Conservation (phyloP, 2,888 invertebrate species). For the Steinernema carpocapsae region DNA sequence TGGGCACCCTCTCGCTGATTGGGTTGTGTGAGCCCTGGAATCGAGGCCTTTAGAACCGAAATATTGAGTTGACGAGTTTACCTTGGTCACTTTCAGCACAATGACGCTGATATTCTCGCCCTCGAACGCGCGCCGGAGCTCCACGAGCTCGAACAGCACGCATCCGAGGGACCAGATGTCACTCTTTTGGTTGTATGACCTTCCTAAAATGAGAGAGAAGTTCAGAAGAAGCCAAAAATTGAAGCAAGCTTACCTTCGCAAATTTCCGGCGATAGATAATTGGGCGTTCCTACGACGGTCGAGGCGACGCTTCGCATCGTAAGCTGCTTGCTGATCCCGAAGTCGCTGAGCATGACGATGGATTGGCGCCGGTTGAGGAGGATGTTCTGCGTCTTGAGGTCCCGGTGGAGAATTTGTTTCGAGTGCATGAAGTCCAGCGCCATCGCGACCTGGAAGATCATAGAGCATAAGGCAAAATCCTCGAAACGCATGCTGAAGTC, state of each 20-base stretch:
- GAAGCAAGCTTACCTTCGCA: constrained; percentile 76
- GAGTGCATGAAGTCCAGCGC: constrained; percentile 84
- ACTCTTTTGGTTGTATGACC: constrained; percentile 76
- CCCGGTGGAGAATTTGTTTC: constrained; percentile 81
- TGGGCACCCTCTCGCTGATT: background rate
- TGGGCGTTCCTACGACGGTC: constrained; percentile 79
- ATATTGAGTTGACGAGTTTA: background rate
- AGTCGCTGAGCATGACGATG: constrained; percentile 73
- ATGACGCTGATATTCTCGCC: constrained; percentile 21
- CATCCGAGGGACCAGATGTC: constrained; percentile 88
- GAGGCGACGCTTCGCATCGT: constrained; percentile 65
- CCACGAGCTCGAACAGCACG: constrained; percentile 81
- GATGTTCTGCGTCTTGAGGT: constrained; percentile 83
- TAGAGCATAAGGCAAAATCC: no score
- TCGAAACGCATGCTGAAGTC: no score
- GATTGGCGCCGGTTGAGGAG: constrained; percentile 76
- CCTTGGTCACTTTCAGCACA: constrained; percentile 25
- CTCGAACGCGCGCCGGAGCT: constrained; percentile 74
- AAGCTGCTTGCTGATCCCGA: constrained; percentile 78
- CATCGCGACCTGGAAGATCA: constrained; percentile 75
- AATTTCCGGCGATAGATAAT: constrained; percentile 84
- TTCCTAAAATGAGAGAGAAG: constrained; percentile 46
- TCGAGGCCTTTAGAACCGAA: background rate
- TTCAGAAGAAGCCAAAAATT: constrained; percentile 1
- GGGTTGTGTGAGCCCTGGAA: constrained; percentile 1